Conservation (phyloP, 2,888 invertebrate species). For the Phytoseiulus persimilis region DNA sequence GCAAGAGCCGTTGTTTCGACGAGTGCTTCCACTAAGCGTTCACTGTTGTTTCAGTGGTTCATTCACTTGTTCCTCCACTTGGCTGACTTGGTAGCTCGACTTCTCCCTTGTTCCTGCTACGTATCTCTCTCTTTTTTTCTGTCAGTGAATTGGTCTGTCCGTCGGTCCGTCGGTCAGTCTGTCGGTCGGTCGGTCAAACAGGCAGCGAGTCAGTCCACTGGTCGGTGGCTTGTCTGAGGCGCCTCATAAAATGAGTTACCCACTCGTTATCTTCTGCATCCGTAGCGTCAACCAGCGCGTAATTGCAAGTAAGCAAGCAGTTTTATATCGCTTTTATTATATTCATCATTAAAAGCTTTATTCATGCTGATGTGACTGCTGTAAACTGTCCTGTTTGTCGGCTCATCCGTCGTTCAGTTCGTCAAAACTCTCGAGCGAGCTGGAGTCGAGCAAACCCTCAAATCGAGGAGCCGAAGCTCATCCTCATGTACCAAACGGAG, state of each 20-base stretch:
- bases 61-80: neutral
- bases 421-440: neutral
- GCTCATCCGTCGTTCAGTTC: neutral
- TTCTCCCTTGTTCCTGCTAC: neutral
- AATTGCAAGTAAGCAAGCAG: neutral
- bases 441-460: neutral
- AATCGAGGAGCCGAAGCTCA: neutral
- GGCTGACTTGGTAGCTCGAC: neutral
- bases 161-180: neutral
- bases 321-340: constrained; percentile 5
- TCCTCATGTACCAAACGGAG: too few relatives aligned
- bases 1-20: neutral
- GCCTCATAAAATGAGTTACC: constrained; percentile 5
- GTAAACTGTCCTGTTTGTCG: neutral
- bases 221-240: neutral
- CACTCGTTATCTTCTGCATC: neutral
- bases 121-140: neutral
- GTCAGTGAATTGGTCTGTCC: neutral
- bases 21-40: neutral
- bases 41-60: neutral
- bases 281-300: constrained; percentile 5
- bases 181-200: neutral
- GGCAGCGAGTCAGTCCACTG: neutral
- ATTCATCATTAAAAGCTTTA: constrained; percentile 5
- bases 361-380: neutral